Evolutionary conservation across 2,797 vertebrate genomes (phyloP).

Genomic region (Australoheros facetus): DNA sequence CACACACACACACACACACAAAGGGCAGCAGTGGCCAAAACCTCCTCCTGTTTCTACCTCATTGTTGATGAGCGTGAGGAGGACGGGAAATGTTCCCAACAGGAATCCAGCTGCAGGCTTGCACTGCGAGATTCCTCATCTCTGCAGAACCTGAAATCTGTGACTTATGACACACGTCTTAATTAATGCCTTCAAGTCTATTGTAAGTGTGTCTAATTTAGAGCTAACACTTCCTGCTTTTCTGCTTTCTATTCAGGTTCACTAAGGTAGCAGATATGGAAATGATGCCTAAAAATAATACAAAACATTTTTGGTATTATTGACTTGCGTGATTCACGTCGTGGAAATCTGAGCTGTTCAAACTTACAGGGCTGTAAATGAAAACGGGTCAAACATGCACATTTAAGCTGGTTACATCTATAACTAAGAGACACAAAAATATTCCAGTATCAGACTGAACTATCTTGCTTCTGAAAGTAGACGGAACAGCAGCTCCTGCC

Average conservation of each 20-base stretch:
- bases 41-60: not conserved
- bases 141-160: not conserved
- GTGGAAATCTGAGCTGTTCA: not conserved
- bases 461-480: not conserved
- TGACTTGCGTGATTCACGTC: too few relatives aligned
- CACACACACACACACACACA: not conserved
- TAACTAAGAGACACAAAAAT: too few relatives aligned
- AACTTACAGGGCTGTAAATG: fast-evolving
- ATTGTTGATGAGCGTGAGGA: not conserved
- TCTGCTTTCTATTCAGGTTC: not conserved
- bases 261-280: not conserved
- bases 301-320: not conserved
- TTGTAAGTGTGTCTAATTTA: not conserved
- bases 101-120: not conserved
- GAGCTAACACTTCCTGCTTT: not conserved
- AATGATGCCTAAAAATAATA: not conserved
- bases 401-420: not conserved
- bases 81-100: not conserved
- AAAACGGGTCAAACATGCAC: not conserved
- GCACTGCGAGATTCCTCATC: not conserved
- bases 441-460: not conserved
- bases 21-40: not conserved
- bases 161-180: not conserved
- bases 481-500: not conserved
- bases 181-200: not conserved